A percentile compares a stretch with the other conserved stretches of the same genome.
phyloP scores from a whole-genome alignment of 1,140 invertebrate species.

The Drosophila ogumai region DNA sequence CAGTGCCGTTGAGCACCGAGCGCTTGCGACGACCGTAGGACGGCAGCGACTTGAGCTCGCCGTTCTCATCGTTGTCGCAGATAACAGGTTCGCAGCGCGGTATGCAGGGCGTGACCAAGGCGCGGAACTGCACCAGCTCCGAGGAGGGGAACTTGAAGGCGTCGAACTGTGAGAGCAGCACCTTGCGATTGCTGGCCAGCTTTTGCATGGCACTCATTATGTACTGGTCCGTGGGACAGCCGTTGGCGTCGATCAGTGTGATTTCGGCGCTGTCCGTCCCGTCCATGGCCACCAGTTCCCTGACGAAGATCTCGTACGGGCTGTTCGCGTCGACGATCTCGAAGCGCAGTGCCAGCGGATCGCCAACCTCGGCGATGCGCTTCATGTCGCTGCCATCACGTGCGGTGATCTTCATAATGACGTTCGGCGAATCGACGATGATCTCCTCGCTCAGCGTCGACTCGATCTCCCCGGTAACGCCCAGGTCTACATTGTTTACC shows the following conservation, averaged over 20 bases:
- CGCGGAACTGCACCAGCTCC: constrained; percentile 97
- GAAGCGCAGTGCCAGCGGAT: constrained; percentile 95
- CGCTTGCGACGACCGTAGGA: constrained; percentile 90
- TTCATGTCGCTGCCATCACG: constrained; percentile 90
- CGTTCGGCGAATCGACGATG: constrained; percentile 96
- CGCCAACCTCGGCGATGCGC: constrained; percentile 93
- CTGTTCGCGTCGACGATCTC: constrained; percentile 96
- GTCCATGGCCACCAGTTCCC: constrained; percentile 97
- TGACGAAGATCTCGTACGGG: constrained; percentile 97
- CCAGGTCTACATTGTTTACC: constrained; percentile 95
- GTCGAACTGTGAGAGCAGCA: constrained; percentile 94
- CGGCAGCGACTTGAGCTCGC: constrained; percentile 91
- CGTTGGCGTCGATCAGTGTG: constrained; percentile 94
- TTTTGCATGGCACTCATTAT: constrained; percentile 97
- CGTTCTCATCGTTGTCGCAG: constrained; percentile 92
- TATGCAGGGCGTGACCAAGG: constrained; percentile 96
- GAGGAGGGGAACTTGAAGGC: constrained; percentile 98
- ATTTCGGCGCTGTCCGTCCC: constrained; percentile 96
- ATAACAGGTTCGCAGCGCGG: constrained; percentile 96
- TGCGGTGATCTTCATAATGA: constrained; percentile 96
- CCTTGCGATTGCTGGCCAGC: constrained; percentile 90
- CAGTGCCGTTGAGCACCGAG: constrained; percentile 75
- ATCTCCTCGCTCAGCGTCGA: constrained; percentile 92
- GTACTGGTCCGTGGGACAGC: constrained; percentile 96
- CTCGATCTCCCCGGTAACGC: constrained; percentile 93